A percentile compares a stretch with the other conserved stretches of the same genome.
phyloP scores from a whole-genome alignment of 2,888 invertebrate species.

The Trachelus troglodyta region DNA sequence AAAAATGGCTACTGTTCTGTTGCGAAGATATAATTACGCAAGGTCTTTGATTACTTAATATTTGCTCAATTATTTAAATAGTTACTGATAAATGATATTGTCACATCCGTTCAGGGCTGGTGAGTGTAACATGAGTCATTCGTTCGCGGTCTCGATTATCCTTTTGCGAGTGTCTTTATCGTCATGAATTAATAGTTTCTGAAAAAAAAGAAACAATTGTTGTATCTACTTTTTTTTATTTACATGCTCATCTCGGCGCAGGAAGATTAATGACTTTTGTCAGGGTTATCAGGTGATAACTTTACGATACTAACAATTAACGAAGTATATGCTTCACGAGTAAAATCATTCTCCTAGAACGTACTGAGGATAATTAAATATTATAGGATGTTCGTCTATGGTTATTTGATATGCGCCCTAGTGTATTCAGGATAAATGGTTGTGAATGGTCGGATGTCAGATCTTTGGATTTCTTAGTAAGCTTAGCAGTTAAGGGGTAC shows the following conservation, averaged over 20 bases:
- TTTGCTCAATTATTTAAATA: not conserved
- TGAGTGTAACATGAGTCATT: not conserved
- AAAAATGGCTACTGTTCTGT: not conserved
- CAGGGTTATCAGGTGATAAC: not conserved
- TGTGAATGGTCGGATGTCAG: no score
- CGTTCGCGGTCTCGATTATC: not conserved
- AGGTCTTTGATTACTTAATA: not conserved
- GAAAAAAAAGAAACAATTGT: not conserved
- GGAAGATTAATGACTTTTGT: not conserved
- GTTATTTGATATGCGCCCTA: no score
- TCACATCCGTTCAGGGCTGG: not conserved
- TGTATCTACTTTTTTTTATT: not conserved
- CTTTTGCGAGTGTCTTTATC: not conserved
- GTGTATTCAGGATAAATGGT: no score
- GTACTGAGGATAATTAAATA: no score
- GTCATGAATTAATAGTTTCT: not conserved
- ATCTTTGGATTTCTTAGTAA: no score
- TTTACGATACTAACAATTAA: no score
- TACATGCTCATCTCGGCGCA: not conserved
- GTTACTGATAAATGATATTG: not conserved
- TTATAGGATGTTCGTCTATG: no score
- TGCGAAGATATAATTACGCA: not conserved
- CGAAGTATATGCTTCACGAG: no score
- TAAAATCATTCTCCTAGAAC: no score
- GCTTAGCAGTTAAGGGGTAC: no score